These are phyloP conservation scores for Drosophila ficusphila DNA, from an alignment of 1,140 invertebrate species.

Conservation along the genomic window DNA sequence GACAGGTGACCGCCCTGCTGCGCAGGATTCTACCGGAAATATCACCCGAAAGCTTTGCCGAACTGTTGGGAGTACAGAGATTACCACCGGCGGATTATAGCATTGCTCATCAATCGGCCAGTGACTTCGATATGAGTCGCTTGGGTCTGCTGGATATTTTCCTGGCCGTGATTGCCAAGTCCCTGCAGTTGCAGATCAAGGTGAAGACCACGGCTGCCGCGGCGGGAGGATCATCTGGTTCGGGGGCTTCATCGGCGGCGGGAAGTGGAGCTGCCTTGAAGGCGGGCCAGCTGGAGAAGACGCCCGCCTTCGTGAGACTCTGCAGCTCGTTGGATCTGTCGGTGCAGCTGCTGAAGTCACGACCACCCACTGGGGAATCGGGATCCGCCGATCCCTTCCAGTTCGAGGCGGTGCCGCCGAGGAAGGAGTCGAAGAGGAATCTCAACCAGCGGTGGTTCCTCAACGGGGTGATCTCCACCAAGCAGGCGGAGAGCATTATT, in stretches of 20 bases:
- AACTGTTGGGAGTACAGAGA: conserved; percentile 88
- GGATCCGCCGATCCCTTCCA: conserved; percentile 62
- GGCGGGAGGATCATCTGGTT: neutral
- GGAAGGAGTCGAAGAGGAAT: conserved; percentile 68
- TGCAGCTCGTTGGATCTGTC: conserved; percentile 80
- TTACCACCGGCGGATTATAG: conserved; percentile 92
- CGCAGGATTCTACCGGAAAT: conserved; percentile 94
- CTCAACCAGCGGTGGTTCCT: conserved; percentile 91
- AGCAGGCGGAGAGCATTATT: conserved; percentile 95
- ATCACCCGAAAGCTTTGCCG: conserved; percentile 88
- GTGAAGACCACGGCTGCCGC: conserved; percentile 86
- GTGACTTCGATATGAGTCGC: conserved; percentile 88
- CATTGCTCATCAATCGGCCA: conserved; percentile 86
- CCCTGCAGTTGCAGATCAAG: conserved; percentile 94
- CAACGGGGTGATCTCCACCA: conserved; percentile 91
- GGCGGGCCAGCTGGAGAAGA: conserved; percentile 66
- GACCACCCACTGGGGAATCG: conserved; percentile 34
- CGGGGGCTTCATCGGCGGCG: neutral
- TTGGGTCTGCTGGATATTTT: conserved; percentile 93
- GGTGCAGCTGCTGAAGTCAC: conserved; percentile 64
- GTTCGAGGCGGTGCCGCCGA: conserved; percentile 46
- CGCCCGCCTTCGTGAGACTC: conserved; percentile 71
- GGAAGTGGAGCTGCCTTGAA: conserved; percentile 17
- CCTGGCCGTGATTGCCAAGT: conserved; percentile 93
- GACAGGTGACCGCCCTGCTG: conserved; percentile 94